These are phyloP conservation scores for Montifringilla adamsi DNA, from an alignment of 2,113 vertebrate genomes.

Conservation along the genomic window DNA sequence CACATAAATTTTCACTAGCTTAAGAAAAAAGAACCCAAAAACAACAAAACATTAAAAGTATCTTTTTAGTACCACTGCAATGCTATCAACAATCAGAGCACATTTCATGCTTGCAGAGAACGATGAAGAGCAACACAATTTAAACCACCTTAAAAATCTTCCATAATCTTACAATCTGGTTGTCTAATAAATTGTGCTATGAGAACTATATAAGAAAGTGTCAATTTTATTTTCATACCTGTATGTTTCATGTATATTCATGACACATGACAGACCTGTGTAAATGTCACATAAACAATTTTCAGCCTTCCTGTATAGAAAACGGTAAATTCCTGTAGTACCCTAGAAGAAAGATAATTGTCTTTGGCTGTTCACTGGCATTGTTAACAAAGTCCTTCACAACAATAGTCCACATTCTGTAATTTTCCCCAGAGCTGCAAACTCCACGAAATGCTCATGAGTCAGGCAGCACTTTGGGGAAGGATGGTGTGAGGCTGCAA, in stretches of 20 bases:
- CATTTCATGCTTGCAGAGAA: not conserved
- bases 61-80: not conserved
- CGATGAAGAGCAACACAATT: not conserved
- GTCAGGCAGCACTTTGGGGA: constrained; percentile 32
- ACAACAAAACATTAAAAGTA: not conserved
- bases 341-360: not conserved
- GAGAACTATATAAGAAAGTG: not conserved
- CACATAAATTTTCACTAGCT: not conserved
- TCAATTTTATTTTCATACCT: not conserved
- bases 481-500: not conserved
- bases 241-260: not conserved
- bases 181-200: not conserved
- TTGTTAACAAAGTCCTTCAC: constrained; percentile 5
- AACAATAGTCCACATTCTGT: constrained; percentile 10
- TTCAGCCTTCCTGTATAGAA: not conserved
- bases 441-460: constrained; percentile 52
- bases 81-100: not conserved
- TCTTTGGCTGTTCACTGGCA: not conserved
- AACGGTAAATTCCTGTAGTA: not conserved
- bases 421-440: constrained; percentile 57
- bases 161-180: not conserved
- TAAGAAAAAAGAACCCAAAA: not conserved
- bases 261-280: not conserved
- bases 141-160: not conserved
- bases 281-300: not conserved